A percentile compares a stretch with the other conserved stretches of the same genome.
Evolutionary conservation across 2,797 vertebrate genomes (phyloP).

Genomic region (Scolopax rusticola): DNA sequence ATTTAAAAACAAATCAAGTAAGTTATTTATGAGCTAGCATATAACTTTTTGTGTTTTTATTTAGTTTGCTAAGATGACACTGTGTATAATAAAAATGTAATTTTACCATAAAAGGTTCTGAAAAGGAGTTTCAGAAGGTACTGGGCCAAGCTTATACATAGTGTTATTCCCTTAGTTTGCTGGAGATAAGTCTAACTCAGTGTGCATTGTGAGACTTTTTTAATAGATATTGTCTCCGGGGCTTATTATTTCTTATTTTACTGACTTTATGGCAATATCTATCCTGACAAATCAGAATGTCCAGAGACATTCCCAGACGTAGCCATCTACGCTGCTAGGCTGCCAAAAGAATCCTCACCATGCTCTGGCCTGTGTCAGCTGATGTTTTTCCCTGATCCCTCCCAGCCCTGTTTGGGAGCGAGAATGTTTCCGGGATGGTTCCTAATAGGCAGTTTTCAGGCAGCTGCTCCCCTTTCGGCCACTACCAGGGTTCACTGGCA

Average conservation of each 20-base stretch:
- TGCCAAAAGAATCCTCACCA: not conserved
- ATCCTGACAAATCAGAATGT: not conserved
- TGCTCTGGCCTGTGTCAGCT: not conserved
- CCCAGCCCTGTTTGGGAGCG: not conserved
- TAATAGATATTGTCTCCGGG: not conserved
- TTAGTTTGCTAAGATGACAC: not conserved
- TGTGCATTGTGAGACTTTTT: not conserved
- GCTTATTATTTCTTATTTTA: not conserved
- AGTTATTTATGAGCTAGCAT: slow-evolving; percentile 31
- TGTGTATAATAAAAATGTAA: not conserved
- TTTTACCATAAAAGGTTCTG: not conserved
- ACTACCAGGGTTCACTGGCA: not conserved
- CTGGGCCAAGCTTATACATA: not conserved
- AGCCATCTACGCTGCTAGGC: not conserved
- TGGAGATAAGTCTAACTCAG: not conserved
- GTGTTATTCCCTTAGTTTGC: not conserved
- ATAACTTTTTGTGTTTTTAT: not conserved
- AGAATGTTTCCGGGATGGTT: not conserved
- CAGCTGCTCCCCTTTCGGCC: not conserved
- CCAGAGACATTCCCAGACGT: not conserved
- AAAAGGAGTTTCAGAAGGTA: not conserved
- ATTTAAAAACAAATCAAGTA: slow-evolving; percentile 69
- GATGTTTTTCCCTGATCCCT: not conserved
- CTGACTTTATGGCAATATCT: not conserved
- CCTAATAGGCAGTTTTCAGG: not conserved